phyloP scores from a whole-genome alignment of 64 coral and sea anemone species.

The Trachythela sp. region DNA sequence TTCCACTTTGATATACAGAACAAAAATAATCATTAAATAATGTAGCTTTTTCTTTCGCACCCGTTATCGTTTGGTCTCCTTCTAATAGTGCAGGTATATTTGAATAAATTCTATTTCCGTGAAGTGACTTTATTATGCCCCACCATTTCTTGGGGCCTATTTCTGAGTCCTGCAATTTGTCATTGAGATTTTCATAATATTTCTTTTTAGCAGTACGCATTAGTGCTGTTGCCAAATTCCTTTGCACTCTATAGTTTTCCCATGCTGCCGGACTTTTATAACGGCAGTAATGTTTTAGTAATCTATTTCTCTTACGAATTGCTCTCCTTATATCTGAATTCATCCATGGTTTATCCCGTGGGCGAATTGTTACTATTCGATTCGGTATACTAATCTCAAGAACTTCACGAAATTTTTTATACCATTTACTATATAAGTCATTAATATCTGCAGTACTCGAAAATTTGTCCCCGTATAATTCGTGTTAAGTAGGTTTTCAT shows the following conservation, averaged over 20 bases:
- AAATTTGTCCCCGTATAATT: no score
- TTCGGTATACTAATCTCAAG: no score
- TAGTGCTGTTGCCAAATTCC: conserved; percentile 21
- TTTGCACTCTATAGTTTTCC: conserved; percentile 27
- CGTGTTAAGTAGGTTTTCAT: no score
- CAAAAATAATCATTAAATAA: conserved; percentile 37
- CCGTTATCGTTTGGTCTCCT: background rate
- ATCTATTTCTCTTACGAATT: no score
- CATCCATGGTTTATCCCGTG: no score
- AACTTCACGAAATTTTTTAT: no score
- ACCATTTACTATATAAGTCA: no score
- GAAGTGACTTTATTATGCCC: conserved; percentile 22
- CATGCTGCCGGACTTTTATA: no score
- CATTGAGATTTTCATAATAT: conserved; percentile 11
- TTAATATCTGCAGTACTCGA: no score
- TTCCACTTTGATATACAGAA: background rate
- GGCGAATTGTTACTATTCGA: no score
- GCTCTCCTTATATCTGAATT: no score
- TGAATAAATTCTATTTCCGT: conserved; percentile 19
- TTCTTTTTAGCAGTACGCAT: background rate
- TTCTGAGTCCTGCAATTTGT: conserved; percentile 17
- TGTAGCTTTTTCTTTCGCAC: conserved; percentile 19
- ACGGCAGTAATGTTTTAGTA: no score
- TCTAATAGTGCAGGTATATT: conserved; percentile 8
- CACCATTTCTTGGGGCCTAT: conserved; percentile 32